These are phyloP conservation scores for Conistra vaccinii DNA, from an alignment of 2,888 invertebrate genomes.

Conservation along the genomic window DNA sequence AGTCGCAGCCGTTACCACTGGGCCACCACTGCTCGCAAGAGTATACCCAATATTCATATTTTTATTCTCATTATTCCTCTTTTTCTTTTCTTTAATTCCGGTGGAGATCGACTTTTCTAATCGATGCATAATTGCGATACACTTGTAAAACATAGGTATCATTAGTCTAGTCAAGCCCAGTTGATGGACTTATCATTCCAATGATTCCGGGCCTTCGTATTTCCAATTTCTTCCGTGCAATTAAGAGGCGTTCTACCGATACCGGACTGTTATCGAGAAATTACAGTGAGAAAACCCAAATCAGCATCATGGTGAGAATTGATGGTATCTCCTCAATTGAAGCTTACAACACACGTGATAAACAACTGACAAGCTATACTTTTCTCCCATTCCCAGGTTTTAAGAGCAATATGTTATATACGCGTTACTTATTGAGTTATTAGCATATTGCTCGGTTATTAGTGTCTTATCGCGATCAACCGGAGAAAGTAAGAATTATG, in stretches of 20 bases:
- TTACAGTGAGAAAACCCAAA: slow-evolving; percentile 4
- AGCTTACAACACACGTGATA: slow-evolving; percentile 45
- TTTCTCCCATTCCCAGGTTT: slow-evolving; percentile 44
- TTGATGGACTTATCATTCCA: background rate
- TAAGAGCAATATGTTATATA: slow-evolving; percentile 45
- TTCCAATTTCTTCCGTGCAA: background rate
- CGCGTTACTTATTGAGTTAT: slow-evolving; percentile 56
- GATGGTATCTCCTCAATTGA: slow-evolving; percentile 43
- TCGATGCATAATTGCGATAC: background rate
- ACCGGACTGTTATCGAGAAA: slow-evolving; percentile 6
- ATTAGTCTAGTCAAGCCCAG: background rate
- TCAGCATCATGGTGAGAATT: slow-evolving; percentile 44
- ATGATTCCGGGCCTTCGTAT: background rate
- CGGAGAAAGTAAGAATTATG: slow-evolving; percentile 64
- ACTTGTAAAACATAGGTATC: background rate
- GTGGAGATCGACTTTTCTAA: background rate
- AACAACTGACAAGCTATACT: slow-evolving; percentile 52
- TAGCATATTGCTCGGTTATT: slow-evolving; percentile 62
- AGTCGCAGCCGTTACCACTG: too few species aligned
- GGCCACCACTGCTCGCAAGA: background rate
- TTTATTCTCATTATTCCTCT: background rate
- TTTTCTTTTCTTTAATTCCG: background rate
- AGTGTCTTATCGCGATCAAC: slow-evolving; percentile 59
- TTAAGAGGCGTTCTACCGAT: background rate
- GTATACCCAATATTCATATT: background rate